Evolutionary conservation across 1,140 invertebrate genomes (phyloP), one percentile per base, ranked within the genome.

Genomic region (Oreohelix idahoensis): DNA sequence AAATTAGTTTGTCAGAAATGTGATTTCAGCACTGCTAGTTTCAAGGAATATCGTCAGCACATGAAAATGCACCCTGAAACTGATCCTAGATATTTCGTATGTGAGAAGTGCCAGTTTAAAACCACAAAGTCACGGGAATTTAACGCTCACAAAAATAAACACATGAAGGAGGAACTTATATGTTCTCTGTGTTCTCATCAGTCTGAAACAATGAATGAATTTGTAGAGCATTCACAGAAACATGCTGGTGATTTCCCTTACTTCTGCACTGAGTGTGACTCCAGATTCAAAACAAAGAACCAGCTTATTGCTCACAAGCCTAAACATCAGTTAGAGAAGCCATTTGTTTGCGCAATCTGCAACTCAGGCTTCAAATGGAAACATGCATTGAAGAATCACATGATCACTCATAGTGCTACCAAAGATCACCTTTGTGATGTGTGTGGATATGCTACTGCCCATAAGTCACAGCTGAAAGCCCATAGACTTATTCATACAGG

Each of bases 361-460:
- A 89, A 91, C 81, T 93, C 94, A 88, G 93, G 94, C 5, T 95
- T 95, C 88, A 94, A 94, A 86, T 94, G 94, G 89, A 93, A 93
- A 86, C 93, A 94, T 89, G 93, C 94, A 20, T 87, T 95, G 35
- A 93, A 93, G 83, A 93, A 92, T 79, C 94, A 95, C 86, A 93
- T 93, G 86, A 90, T 94, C 42, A 92, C 92, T 77, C 94, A 95
- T 79, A 93, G 93, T 69, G 89, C 90, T 58, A 93, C 92, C 36
- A 94, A 94, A 84, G 93, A 93, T 66, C 94, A 94, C 85, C 91
- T 93, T 36, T 95, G 94, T 89, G 94, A 93, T 49, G 92, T 94
- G 49, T 95, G 94, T 92, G 93, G 94, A 17, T 92, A 91, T 87
- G 93, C 94, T 49, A 95, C 94, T 5, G 94, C 94, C 0, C 94